Evolutionary conservation across 1,140 invertebrate genomes (phyloP), one percentile per base, ranked within the genome.

Genomic region (Eufriesea mexicana): DNA sequence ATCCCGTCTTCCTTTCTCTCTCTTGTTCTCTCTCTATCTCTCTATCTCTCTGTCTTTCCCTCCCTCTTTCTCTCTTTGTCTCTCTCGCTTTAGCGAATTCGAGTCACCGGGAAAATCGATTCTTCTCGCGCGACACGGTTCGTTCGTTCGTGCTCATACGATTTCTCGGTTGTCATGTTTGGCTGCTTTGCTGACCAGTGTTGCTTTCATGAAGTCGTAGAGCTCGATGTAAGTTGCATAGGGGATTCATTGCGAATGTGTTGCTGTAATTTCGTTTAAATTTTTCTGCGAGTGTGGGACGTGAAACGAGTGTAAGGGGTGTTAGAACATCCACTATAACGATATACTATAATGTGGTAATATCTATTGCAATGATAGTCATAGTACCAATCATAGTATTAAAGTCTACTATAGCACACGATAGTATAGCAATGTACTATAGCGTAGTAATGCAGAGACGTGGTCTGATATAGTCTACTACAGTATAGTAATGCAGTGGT

Each of bases 81-180:
- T 35, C 28, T 35, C 25, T 62, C 5, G 25, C 28, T 42, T 42
- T 55, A 18, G 49, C n/a, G 35, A 28, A 45, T 80, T 61, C 78
- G 71, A 66, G 47, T 42, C 42, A 23, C 49, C 47, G 25, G 73
- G 35, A 70, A 25, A 77, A 83, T 77, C 64, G 80, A 83, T 83
- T 68, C 35, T 61, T 54, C 67, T 61, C 51, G 12, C 61, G 25
- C 57, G 55, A 73, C 61, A 57, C 73, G 72, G 28, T 25, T 66
- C 51, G 49, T n/a, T 55, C 61, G 49, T 20, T 54, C 42, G 35
- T 51, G 45, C 20, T 7, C 61, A 35, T 67, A 47, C 67, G 72
- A 81, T 73, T 76, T 85, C 67, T 76, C 84, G 59, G 59, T 57
- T 61, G 74, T 72, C 78, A 66, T 23, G 35, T 74, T 28, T 61